Evolutionary conservation across 1,140 invertebrate species (phyloP), one percentile per base, ranked within the genome.

Genomic region (Eubasilissa regina): DNA sequence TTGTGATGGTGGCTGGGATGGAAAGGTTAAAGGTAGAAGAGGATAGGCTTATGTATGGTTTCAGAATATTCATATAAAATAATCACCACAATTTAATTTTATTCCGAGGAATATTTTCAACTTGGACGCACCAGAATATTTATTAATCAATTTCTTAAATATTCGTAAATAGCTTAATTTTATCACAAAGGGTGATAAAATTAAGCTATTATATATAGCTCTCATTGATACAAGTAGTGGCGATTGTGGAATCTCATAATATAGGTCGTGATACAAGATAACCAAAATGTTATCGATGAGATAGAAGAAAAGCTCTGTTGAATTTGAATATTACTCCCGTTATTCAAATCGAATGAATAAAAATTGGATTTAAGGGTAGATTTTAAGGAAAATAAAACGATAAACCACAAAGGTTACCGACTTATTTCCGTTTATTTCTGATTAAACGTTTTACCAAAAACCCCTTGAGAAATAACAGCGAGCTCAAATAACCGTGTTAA

Each of bases 281-380:
- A 70, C n/a, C 10, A 53, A 47, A 70, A 70, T 51, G 8, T 7
- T 12, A 64, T n/a, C 60, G 66, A 53, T n/a, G 45, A 70, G 66
- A 70, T 51, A 70, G 51, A 19, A 70, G 44, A 70, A 70, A 70
- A 70, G 10, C 66, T 17, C 10, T 13, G 15, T 25, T 10, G 45
- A 70, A 70, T 70, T 70, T 70, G 45, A 70, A 70, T 70, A 70
- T 48, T 51, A 48, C 66, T 70, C 47, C 17, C 66, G 51, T 70
- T 70, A 70, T 70, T 70, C 66, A 70, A 53, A 70, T 70, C 66
- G 45, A 70, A 70, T 70, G 66, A 70, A 70, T 48, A 48, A 70
- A 70, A 70, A 70, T 70, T 47, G 47, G 66, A 70, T 70, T 70
- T 21, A 70, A 70, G 66, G 15, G 66, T 51, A 51, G 66, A 48